phyloP scores from a whole-genome alignment of 2,888 invertebrate genomes.

The Scaptomyza reducta region DNA sequence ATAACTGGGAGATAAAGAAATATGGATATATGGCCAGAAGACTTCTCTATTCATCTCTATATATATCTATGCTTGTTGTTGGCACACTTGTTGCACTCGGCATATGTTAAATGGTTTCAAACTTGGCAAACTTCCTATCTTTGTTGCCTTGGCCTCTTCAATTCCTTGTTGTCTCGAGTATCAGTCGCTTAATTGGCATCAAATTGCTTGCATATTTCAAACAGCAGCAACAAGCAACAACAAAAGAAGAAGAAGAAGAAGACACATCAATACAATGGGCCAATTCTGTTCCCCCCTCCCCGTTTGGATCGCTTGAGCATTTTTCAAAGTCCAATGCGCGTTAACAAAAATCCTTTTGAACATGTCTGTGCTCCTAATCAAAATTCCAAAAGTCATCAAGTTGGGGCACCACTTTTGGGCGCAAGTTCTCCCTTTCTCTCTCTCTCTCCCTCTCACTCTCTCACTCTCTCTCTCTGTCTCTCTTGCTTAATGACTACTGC shows the following conservation, averaged over 20 bases:
- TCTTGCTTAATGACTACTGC: constrained; percentile 70
- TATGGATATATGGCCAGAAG: constrained; percentile 8
- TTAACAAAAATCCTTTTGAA: constrained; percentile 79
- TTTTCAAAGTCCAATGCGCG: constrained; percentile 79
- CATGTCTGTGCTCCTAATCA: constrained; percentile 79
- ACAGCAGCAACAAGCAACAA: constrained; percentile 38
- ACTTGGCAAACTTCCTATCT: constrained; percentile 3
- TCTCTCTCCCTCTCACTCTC: neutral
- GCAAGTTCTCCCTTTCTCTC: constrained; percentile 12
- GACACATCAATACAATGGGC: constrained; percentile 73
- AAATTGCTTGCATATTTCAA: constrained; percentile 77
- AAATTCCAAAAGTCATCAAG: constrained; percentile 79
- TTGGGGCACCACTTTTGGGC: constrained; percentile 46
- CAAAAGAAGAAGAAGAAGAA: constrained; percentile 22
- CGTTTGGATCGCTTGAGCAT: constrained; percentile 35
- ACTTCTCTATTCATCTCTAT: too few species aligned
- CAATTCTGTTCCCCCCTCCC: constrained; percentile 29
- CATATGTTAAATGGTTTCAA: constrained; percentile 42
- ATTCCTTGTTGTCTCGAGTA: constrained; percentile 15
- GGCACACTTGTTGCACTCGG: constrained; percentile 56
- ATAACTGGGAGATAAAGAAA: neutral
- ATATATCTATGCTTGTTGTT: constrained; percentile 1
- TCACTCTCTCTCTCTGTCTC: neutral
- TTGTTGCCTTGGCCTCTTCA: neutral
- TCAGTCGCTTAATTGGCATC: constrained; percentile 75